Base-by-base conservation (phyloP, 2,888 invertebrate genomes). In the Neoscelio sp. region DNA sequence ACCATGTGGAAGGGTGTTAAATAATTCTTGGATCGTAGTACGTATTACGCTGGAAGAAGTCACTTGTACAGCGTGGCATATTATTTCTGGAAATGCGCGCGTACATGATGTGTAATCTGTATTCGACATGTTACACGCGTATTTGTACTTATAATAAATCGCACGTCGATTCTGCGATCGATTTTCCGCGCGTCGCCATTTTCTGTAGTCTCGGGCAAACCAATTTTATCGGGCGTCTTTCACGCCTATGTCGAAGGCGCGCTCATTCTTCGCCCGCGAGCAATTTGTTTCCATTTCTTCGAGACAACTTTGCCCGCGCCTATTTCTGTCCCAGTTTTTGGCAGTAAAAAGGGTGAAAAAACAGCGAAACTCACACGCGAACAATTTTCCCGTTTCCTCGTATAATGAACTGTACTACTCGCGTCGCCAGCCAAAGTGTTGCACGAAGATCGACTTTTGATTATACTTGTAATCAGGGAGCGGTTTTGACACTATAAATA, bases 201-300 rank as follows among this genome's bases (percentile, higher is more conserved):
- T 65, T 65, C 54, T 6, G 28, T 42, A 35, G 58, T 56, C 56
- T 62, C 50, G 35, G 50, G 46, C 65, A 42, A 52, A 46, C 50
- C 71, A 76, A 76, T 77, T 77, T 77, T 60, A 58, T 54, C 56
- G 8, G 44, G 8, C 12, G 54, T 33, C 13, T 56, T 62, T 62
- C 33, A 64, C 56, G 54, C 46, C 68, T 54, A 42, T 30, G 26
- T 48, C 44, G 60, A 60, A 48, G 46, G 56, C 28, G 58, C 42
- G 54, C 26, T 64, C 76, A 58, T 67, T 71, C 68, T 80, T 75
- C 54, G 60, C 60, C 70, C 62, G 38, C 50, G 20, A 44, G 76
- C 80, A 77, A 80, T 80, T 82, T 78, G 38, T 78, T 78, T 80
- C 78, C 65, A 80, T 80, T 79, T 75, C 78, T 78, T 78, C 54